Conservation (phyloP, 2,113 vertebrate species). For the Bos indicus region DNA sequence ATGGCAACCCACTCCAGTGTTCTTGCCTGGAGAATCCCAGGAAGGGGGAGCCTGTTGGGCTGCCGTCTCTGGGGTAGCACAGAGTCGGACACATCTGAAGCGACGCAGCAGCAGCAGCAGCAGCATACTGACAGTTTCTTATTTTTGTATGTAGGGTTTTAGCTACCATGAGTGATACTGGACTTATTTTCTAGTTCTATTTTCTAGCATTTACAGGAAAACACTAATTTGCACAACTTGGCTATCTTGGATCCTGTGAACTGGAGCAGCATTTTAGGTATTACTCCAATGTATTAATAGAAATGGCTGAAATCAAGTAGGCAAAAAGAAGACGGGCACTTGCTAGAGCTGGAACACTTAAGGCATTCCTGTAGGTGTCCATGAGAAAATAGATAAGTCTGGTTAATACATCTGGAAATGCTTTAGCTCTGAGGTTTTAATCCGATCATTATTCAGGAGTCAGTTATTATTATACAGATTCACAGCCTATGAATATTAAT, state of each 20-base stretch:
- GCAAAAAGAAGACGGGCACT: background rate
- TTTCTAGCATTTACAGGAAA: background rate
- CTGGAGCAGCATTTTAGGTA: fast-evolving
- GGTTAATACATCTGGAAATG: background rate
- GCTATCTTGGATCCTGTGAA: background rate
- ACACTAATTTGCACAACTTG: background rate
- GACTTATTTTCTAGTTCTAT: background rate
- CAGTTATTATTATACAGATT: background rate
- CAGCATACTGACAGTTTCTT: background rate
- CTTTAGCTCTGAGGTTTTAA: background rate
- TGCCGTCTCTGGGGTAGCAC: too few species aligned
- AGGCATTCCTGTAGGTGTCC: background rate
- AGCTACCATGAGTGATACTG: background rate
- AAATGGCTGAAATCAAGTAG: background rate
- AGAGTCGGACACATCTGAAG: too few species aligned
- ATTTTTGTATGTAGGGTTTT: background rate
- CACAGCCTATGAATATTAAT: background rate
- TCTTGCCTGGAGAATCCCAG: too few species aligned
- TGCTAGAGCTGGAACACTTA: background rate
- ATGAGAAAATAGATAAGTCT: background rate
- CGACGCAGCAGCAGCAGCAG: too few species aligned
- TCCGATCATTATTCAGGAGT: background rate
- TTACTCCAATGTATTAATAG: background rate
- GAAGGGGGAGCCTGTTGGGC: too few species aligned
- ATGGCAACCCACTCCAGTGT: too few species aligned